Evolutionary conservation across 2,888 invertebrate genomes (phyloP).

Genomic region (Ptychoptera contaminata): DNA sequence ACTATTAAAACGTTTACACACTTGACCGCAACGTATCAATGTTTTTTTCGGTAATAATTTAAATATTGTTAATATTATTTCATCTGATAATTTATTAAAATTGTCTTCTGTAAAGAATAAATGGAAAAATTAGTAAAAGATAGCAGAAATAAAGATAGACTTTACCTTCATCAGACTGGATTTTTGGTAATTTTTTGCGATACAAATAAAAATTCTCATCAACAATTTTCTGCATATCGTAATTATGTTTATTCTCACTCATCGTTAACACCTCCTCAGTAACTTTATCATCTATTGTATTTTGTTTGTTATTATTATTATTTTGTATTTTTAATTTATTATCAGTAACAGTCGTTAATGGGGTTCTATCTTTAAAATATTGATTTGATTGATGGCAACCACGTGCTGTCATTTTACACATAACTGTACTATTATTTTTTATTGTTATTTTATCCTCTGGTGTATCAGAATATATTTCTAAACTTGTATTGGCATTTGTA

Average conservation of each 20-base stretch:
- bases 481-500: too few species aligned
- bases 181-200: conserved; percentile 20
- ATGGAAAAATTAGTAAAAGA: neutral
- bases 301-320: conserved; percentile 20
- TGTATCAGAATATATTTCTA: conserved; percentile 20
- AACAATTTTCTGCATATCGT: conserved; percentile 9
- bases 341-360: conserved; percentile 24
- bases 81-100: conserved; percentile 66
- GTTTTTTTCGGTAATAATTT: conserved; percentile 66
- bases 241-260: too few species aligned
- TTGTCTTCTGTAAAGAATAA: conserved; percentile 34
- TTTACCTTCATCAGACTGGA: conserved; percentile 17
- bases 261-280: too few species aligned
- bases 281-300: conserved; percentile 12
- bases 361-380: conserved; percentile 21
- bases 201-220: conserved; percentile 26
- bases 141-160: neutral
- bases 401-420: neutral
- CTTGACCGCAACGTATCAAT: conserved; percentile 52
- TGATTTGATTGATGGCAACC: too few species aligned
- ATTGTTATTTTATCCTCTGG: neutral
- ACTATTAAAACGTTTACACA: conserved; percentile 64
- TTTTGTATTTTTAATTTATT: conserved; percentile 15
- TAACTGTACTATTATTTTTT: neutral
- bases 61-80: conserved; percentile 69